Percentiles rank a stretch among this genome's conserved stretches.
These are phyloP conservation scores for Drosophila teissieri DNA, from an alignment of 1,140 invertebrate species.

Conservation along the genomic window DNA sequence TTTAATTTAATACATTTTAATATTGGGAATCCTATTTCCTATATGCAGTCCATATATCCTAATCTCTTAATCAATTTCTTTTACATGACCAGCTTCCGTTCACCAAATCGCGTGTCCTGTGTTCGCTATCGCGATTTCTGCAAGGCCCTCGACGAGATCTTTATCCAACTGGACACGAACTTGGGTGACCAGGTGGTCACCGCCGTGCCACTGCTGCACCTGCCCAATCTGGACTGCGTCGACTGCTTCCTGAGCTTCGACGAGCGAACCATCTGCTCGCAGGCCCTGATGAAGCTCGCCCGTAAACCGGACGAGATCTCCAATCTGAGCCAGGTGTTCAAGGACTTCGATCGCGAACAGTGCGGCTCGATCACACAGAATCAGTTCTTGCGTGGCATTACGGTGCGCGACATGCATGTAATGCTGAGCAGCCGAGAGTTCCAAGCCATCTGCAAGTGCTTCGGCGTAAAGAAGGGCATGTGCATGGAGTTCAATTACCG, in stretches of 20 bases:
- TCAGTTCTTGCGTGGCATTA: conserved; percentile 87
- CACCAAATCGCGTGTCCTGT: conserved; percentile 85
- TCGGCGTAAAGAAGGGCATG: conserved; percentile 86
- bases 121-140: conserved; percentile 89
- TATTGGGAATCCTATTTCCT: too few relatives aligned
- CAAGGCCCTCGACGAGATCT: conserved; percentile 87
- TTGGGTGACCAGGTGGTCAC: conserved; percentile 85
- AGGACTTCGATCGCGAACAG: conserved; percentile 88
- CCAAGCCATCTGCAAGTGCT: conserved; percentile 88
- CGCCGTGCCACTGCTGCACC: conserved; percentile 87
- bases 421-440: conserved; percentile 87
- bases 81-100: conserved; percentile 86
- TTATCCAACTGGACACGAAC: conserved; percentile 88
- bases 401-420: conserved; percentile 86
- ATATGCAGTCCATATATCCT: too few relatives aligned
- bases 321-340: conserved; percentile 85
- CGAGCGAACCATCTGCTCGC: conserved; percentile 86
- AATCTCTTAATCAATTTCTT: too few relatives aligned
- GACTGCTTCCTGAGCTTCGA: conserved; percentile 89
- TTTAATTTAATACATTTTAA: too few relatives aligned
- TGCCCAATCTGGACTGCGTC: conserved; percentile 86
- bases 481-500: conserved; percentile 80
- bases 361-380: conserved; percentile 87
- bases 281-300: conserved; percentile 87
- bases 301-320: conserved; percentile 87